Evolutionary conservation across 2,888 invertebrate genomes (phyloP).

Genomic region (Charanyca ferruginea): DNA sequence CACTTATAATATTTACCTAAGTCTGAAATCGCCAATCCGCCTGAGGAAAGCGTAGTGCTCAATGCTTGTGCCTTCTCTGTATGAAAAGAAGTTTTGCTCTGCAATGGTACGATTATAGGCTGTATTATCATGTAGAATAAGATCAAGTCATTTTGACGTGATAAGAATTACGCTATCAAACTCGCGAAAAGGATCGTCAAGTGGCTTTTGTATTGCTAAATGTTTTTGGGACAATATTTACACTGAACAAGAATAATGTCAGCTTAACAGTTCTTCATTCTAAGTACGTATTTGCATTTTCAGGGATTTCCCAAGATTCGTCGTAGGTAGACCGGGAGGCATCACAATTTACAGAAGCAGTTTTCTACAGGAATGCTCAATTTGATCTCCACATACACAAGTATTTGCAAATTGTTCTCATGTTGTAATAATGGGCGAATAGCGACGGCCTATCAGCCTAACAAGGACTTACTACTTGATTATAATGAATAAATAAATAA

Average conservation of each 20-base stretch:
- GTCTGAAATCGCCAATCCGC: too few relatives aligned
- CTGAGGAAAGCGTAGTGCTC: too few relatives aligned
- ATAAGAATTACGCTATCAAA: not conserved
- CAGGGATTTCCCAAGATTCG: conserved; percentile 41
- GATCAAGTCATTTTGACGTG: not conserved
- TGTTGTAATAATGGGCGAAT: conserved; percentile 63
- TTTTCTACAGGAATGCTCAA: conserved; percentile 57
- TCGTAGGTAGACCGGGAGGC: conserved; percentile 43
- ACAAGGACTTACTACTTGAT: conserved; percentile 70
- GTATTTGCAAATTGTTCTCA: conserved; percentile 78
- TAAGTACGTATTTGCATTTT: not conserved
- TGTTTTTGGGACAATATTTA: not conserved
- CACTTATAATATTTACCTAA: too few relatives aligned
- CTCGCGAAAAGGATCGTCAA: not conserved
- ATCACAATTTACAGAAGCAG: conserved; percentile 63
- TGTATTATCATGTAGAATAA: too few relatives aligned
- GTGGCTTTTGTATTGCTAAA: not conserved
- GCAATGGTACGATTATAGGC: too few relatives aligned
- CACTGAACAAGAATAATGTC: not conserved
- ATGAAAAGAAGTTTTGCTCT: too few relatives aligned
- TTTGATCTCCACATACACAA: conserved; percentile 67
- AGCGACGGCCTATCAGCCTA: conserved; percentile 70
- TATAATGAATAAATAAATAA: too few relatives aligned
- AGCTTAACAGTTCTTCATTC: not conserved
- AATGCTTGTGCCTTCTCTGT: too few relatives aligned